Percentiles rank a stretch among this genome's conserved stretches.
These are phyloP conservation scores for Lysandra bellargus DNA, from an alignment of 2,888 invertebrate species.

Conservation along the genomic window DNA sequence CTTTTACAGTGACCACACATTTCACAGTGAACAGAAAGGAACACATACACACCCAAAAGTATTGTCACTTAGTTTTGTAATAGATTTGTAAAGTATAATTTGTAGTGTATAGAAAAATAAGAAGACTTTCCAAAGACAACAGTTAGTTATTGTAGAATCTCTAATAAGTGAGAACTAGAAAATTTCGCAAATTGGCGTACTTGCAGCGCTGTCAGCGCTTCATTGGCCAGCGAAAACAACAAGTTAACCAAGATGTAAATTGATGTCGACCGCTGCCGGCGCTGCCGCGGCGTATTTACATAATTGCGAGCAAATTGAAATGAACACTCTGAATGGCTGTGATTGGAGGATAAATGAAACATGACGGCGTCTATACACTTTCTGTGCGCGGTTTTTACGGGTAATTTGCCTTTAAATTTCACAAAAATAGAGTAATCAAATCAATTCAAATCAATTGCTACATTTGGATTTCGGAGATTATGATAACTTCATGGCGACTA, in stretches of 20 bases:
- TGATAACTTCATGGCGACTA: too few relatives aligned
- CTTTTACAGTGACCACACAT: too few relatives aligned
- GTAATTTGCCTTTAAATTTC: conserved; percentile 39
- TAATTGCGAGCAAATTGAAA: conserved; percentile 68
- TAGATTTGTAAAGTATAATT: too few relatives aligned
- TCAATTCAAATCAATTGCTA: not conserved
- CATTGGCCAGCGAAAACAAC: conserved; percentile 50
- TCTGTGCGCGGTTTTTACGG: conserved; percentile 2
- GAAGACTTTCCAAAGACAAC: too few relatives aligned
- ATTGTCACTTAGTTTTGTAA: too few relatives aligned
- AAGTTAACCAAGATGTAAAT: conserved; percentile 74
- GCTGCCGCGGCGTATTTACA: conserved; percentile 75
- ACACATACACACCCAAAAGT: too few relatives aligned
- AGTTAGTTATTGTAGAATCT: too few relatives aligned
- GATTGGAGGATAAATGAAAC: conserved; percentile 64
- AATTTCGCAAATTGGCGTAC: not conserved
- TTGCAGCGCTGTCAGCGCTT: conserved; percentile 50
- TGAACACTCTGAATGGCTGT: conserved; percentile 50
- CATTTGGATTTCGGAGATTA: not conserved
- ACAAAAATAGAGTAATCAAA: conserved; percentile 37
- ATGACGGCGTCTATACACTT: conserved; percentile 49
- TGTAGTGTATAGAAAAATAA: too few relatives aligned
- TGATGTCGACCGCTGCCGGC: conserved; percentile 67
- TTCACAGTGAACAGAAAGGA: too few relatives aligned
- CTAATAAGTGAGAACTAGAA: not conserved